Conservation (phyloP, 1,140 invertebrate genomes). For the Leptinotarsa lineolata region DNA sequence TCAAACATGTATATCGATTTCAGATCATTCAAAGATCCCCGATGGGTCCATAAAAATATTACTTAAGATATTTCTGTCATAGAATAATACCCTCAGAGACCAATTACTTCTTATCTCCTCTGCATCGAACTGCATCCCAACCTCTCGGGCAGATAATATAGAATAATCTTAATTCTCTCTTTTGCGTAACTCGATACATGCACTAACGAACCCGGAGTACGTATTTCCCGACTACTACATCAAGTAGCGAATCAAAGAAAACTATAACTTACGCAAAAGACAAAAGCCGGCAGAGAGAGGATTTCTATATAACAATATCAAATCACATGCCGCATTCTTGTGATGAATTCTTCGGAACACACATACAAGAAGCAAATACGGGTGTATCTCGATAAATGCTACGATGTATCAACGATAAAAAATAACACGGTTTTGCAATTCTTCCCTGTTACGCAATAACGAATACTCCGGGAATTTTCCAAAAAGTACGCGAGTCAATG, state of each 20-base stretch:
- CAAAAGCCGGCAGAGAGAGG: conserved; percentile 18
- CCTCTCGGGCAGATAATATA: conserved; percentile 11
- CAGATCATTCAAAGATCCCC: too few species aligned
- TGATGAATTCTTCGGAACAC: conserved; percentile 19
- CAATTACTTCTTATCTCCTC: neutral
- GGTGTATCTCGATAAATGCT: neutral
- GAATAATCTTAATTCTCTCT: conserved; percentile 14
- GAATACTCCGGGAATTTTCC: neutral
- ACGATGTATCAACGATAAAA: neutral
- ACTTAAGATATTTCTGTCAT: too few species aligned
- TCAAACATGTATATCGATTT: too few species aligned
- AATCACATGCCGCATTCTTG: conserved; percentile 27
- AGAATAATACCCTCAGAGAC: too few species aligned
- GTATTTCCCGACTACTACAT: conserved; percentile 7
- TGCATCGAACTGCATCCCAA: neutral
- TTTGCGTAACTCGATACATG: conserved; percentile 23
- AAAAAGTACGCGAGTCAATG: too few species aligned
- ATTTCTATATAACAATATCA: conserved; percentile 29
- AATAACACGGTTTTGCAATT: neutral
- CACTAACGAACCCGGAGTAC: conserved; percentile 21
- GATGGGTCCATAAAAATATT: too few species aligned
- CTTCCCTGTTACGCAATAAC: neutral
- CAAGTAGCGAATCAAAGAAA: conserved; percentile 27
- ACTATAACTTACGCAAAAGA: conserved; percentile 26
- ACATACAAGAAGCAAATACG: neutral